A percentile compares a stretch with the other conserved stretches of the same genome.
These are phyloP conservation scores for Chrysina gloriosa DNA, from an alignment of 2,888 invertebrate genomes.

Conservation along the genomic window DNA sequence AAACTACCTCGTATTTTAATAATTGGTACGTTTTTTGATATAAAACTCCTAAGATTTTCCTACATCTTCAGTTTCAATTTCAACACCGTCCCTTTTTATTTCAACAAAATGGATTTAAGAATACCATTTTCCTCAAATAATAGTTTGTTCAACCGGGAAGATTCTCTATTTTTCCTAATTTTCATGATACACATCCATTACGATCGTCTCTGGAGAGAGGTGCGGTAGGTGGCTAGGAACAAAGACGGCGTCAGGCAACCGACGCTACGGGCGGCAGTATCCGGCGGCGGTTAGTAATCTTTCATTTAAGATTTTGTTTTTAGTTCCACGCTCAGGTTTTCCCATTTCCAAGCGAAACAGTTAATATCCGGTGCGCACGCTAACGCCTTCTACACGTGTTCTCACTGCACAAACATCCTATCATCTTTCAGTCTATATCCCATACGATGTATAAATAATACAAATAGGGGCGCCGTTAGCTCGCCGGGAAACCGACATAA, in stretches of 20 bases:
- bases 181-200: conserved; percentile 33
- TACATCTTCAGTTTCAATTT: too few species aligned
- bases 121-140: too few species aligned
- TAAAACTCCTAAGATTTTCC: too few species aligned
- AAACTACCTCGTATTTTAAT: too few species aligned
- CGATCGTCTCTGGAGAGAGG: neutral
- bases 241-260: neutral
- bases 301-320: conserved; percentile 38
- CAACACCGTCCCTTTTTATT: too few species aligned
- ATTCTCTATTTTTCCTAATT: conserved; percentile 19
- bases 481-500: too few species aligned
- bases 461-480: too few species aligned
- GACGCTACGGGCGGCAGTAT: neutral
- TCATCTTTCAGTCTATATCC: conserved; percentile 10
- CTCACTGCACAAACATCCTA: conserved; percentile 9
- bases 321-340: conserved; percentile 31
- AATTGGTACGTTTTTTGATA: too few species aligned
- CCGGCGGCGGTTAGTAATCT: conserved; percentile 32
- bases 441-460: too few species aligned
- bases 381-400: conserved; percentile 30
- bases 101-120: too few species aligned
- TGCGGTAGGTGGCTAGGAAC: neutral
- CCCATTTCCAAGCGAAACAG: conserved; percentile 36
- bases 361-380: conserved; percentile 42
- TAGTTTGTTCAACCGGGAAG: too few species aligned